Conservation (phyloP, 2,113 vertebrate species). For the Cavia aperea region DNA sequence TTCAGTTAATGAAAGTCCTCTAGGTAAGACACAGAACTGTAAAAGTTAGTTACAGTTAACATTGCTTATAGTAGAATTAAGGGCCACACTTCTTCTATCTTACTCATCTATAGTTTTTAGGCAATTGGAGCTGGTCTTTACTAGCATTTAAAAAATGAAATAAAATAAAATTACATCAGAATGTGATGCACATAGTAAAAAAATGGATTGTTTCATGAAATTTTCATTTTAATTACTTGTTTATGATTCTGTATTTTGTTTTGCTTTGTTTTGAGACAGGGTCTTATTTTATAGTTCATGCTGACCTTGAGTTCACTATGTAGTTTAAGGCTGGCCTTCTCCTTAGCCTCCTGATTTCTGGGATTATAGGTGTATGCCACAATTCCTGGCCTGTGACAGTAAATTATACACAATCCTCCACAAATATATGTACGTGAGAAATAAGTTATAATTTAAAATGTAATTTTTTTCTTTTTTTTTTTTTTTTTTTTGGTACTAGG, state of each 20-base stretch:
- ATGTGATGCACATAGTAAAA: neutral
- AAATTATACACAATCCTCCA: neutral
- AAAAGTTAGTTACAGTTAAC: slow-evolving; percentile 11
- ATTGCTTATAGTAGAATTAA: neutral
- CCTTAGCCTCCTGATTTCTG: neutral
- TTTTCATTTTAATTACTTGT: neutral
- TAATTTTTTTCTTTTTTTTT: too few species aligned
- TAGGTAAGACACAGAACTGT: slow-evolving; percentile 81
- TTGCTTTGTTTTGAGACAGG: neutral
- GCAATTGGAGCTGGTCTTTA: neutral
- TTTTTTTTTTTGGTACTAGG: too few species aligned
- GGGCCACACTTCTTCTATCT: neutral
- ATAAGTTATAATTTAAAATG: slow-evolving; percentile 27
- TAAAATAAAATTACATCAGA: slow-evolving; percentile 30
- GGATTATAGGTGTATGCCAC: neutral
- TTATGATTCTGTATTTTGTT: neutral
- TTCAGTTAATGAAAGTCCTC: slow-evolving; percentile 83
- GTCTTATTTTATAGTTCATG: neutral
- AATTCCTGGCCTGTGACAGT: neutral
- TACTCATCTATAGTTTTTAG: slow-evolving; percentile 18
- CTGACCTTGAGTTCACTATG: neutral
- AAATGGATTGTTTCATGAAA: slow-evolving; percentile 25
- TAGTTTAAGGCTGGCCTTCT: neutral
- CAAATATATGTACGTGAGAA: neutral
- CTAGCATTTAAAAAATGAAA: neutral